Evolutionary conservation across 2,888 invertebrate species (phyloP), one percentile per base, ranked within the genome.

Genomic region (Drosophila putrida): DNA sequence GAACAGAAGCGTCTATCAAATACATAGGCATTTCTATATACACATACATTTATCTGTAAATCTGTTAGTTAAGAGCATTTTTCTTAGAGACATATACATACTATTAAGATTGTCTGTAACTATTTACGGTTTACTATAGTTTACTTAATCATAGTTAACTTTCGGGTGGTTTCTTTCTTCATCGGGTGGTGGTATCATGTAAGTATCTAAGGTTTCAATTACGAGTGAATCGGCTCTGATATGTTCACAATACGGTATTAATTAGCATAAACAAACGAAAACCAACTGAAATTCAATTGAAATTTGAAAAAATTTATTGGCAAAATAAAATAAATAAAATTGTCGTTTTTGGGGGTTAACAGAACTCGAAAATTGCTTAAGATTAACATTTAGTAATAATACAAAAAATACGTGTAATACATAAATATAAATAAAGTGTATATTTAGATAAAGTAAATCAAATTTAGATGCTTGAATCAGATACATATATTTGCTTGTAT

Each of bases 291-390:
- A 72, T 63, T 65, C 55, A 76, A 57, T 38, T 63, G 55, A 63
- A 74, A 57, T 38, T 63, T 53, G 61, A 74, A 54, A 61, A 82
- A 80, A 82, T 83, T 88, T 83, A 83, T 88, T 83, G 74, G 77
- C 86, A 83, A 77, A 78, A 71, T 82, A 78, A 86, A 85, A 83
- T 77, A 78, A 82, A 82, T 82, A 82, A 88, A 82, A 78, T 66
- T 67, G 66, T 55, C 65, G 54, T 65, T 64, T 55, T 57, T 20
- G 20, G 15, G 49, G 73, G 81, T 85, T 82, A 88, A 82, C 82
- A 88, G 71, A 88, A 82, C 66, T 85, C 33, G 79, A 76, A 46
- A 82, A 76, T 75, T 60, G 59, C 79, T 76, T 70, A 75, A 78
- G 67, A 60, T 80, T 81, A 79, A 73, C 62, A 74, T 79, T 88